phyloP scores from a whole-genome alignment of 2,888 invertebrate species.

The Metacarcinus magister region DNA sequence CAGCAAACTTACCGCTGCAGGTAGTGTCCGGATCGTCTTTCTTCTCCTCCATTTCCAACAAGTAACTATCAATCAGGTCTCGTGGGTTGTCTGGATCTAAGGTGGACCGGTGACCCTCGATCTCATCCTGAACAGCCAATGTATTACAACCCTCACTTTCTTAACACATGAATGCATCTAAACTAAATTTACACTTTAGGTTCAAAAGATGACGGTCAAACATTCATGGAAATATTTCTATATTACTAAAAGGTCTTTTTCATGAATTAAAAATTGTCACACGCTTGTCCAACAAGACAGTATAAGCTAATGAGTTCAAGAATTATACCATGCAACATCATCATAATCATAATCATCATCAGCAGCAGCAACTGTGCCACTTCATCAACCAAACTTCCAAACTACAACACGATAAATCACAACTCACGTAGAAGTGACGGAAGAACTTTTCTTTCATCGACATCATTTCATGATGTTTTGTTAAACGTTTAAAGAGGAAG shows the following conservation, averaged over 20 bases:
- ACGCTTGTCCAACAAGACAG: no score
- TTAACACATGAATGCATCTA: not conserved
- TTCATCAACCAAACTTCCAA: not conserved
- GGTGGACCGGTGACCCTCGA: not conserved
- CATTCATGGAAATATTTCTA: not conserved
- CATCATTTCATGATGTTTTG: not conserved
- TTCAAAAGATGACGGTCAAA: no score
- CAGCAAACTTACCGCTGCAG: slow-evolving; percentile 20
- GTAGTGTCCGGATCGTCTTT: slow-evolving; percentile 63
- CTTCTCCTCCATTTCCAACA: slow-evolving; percentile 55
- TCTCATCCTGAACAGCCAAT: slow-evolving; percentile 6
- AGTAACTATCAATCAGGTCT: slow-evolving; percentile 58
- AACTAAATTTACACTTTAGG: no score
- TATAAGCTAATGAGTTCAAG: no score
- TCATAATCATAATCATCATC: no score
- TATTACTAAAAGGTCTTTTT: not conserved
- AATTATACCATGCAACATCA: no score
- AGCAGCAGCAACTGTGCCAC: no score
- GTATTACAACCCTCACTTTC: not conserved
- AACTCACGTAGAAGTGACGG: not conserved
- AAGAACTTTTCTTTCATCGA: not conserved
- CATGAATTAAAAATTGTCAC: no score
- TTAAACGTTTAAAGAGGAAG: not conserved
- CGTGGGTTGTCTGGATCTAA: slow-evolving; percentile 60
- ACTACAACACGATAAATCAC: not conserved